phyloP scores from a whole-genome alignment of 1,140 invertebrate species.

The Danaus plexippus region DNA sequence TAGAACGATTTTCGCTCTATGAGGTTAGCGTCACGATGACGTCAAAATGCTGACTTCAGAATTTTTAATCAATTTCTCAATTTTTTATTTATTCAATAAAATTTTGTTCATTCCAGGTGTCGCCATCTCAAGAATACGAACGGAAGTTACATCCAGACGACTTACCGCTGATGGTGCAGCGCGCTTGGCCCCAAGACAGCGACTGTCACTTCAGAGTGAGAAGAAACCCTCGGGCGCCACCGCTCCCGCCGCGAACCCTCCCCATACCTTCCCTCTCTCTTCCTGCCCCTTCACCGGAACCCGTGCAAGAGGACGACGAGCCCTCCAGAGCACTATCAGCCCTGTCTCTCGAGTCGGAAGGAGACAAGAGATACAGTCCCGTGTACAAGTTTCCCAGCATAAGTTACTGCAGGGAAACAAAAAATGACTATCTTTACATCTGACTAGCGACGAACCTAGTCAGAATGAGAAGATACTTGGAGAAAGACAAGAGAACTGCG shows the following conservation, averaged over 20 bases:
- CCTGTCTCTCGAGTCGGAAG: conserved; percentile 53
- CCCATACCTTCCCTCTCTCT: conserved; percentile 8
- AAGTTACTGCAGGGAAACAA: conserved; percentile 58
- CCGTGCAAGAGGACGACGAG: conserved; percentile 40
- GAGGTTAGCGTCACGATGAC: conserved; percentile 74
- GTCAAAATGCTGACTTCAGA: too few species aligned
- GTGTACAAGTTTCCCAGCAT: conserved; percentile 71
- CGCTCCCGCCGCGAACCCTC: conserved; percentile 70
- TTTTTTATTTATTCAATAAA: conserved; percentile 3
- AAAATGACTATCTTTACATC: conserved; percentile 65
- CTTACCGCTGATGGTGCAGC: conserved; percentile 86
- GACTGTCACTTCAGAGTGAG: conserved; percentile 83
- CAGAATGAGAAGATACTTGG: conserved; percentile 23
- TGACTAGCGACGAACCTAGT: conserved; percentile 37
- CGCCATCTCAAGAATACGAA: conserved; percentile 82
- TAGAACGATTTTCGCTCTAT: conserved; percentile 89
- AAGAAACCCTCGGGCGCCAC: conserved; percentile 82
- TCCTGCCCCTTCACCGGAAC: conserved; percentile 2
- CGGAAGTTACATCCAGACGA: conserved; percentile 90
- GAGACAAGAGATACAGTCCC: conserved; percentile 62
- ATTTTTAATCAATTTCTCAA: conserved; percentile 5
- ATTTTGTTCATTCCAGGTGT: conserved; percentile 63
- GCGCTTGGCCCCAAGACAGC: conserved; percentile 77
- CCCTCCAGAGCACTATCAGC: conserved; percentile 58
- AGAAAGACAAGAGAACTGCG: conserved; percentile 22